Evolutionary conservation across 1,140 invertebrate genomes (phyloP), one percentile per base, ranked within the genome.

Genomic region (Notospermus geniculatus): DNA sequence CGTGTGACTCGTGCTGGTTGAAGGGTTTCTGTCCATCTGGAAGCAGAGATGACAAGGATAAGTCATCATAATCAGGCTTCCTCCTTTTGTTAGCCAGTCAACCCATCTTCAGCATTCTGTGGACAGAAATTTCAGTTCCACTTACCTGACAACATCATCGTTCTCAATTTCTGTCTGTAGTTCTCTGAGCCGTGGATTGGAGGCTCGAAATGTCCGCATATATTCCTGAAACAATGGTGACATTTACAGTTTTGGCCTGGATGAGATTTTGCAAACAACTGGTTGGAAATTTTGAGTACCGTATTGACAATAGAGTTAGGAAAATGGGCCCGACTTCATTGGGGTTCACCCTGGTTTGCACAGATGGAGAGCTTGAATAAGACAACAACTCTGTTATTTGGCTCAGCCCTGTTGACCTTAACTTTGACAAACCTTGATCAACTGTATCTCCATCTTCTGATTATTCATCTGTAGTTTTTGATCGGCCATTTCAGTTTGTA

Each of bases 151-250:
- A 54, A 95, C 90, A 82, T 95, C 93, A 72, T 95, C 91, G 54
- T 91, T 86, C 78, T 96, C 92, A 89, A 95, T 93, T 70, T 93
- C 90, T 41, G 73, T 66, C 57, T 80, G 78, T 45, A 95, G 89
- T 15, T 91, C 91, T 52, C 91, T 83, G 87, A 93, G 91, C 9
- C 90, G 87, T 2, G 93, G 92, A 83, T 94, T 95, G 0, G 90
- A 90, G 1, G 91, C 87, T 66, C 91, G 85, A 87, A 95, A 91
- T 0, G 92, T 91, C 63, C 91, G 84, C 89, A 95, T 92, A 74
- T 93, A 93, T 74, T 95, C 92, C 87, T 92, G 76, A 29, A 71
- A 72, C 53, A 29, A 62, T 57, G 71, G 52, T 30, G 50, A 46
- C 50, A 36, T 62, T 45, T n/a, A 36, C 32, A 7, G 32, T n/a